phyloP scores from a whole-genome alignment of 2,797 vertebrate genomes.

The Pipistrellus pipistrellus region DNA sequence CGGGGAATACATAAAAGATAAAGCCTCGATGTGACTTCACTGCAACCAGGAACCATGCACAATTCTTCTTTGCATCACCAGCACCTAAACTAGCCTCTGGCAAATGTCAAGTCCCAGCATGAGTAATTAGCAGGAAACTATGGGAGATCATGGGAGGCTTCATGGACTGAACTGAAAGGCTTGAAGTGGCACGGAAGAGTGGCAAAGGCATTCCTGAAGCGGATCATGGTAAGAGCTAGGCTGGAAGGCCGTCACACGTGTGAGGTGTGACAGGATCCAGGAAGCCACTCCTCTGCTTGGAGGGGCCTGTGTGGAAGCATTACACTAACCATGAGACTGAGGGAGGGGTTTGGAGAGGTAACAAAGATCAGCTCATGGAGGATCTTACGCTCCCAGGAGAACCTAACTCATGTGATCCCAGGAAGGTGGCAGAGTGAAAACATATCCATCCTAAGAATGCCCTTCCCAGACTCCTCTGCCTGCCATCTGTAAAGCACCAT shows the following conservation, averaged over 20 bases:
- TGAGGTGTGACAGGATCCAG: not conserved
- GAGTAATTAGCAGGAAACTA: not conserved
- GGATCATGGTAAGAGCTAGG: accelerated
- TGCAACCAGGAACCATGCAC: not conserved
- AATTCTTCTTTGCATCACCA: not conserved
- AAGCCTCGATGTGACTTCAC: not conserved
- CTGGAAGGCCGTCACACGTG: not conserved
- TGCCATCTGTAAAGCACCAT: not conserved
- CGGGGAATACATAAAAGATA: not conserved
- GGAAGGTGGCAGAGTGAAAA: not conserved
- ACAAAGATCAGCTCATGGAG: not conserved
- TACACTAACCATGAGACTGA: not conserved
- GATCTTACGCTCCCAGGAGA: not conserved
- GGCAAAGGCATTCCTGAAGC: not conserved
- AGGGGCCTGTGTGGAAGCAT: not conserved
- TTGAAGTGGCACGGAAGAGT: not conserved
- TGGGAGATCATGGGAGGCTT: not conserved
- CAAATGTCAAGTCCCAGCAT: not conserved
- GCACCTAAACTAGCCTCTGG: not conserved
- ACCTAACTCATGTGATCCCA: not conserved
- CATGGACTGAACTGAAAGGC: not conserved
- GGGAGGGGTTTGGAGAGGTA: not conserved
- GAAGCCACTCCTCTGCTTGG: not conserved
- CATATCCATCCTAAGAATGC: not conserved
- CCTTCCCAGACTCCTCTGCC: not conserved